These are phyloP conservation scores for Ericerus pela DNA, from an alignment of 1,140 invertebrate species.

Conservation along the genomic window DNA sequence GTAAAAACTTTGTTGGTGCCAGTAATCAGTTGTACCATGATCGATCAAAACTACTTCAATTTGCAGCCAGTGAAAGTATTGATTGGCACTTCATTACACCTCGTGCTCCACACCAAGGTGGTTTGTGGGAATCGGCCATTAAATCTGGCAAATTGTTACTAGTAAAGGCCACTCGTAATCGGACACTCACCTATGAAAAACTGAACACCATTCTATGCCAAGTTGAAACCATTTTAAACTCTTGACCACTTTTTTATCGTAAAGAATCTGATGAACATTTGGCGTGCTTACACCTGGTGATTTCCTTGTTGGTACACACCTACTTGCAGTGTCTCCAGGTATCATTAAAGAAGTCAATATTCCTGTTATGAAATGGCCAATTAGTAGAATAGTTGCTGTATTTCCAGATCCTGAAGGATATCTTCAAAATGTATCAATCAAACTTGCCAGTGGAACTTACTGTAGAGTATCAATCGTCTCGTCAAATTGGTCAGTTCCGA, in stretches of 20 bases:
- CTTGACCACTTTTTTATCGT: conserved; percentile 21
- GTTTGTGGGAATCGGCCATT: conserved; percentile 29
- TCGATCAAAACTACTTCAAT: background rate
- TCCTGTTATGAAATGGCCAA: too few species aligned
- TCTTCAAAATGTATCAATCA: too few species aligned
- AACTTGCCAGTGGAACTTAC: too few species aligned
- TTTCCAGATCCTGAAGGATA: too few species aligned
- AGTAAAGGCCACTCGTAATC: conserved; percentile 20
- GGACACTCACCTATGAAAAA: conserved; percentile 23
- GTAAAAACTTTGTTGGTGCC: conserved; percentile 18
- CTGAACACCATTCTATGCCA: conserved; percentile 23
- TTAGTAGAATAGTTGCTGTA: too few species aligned
- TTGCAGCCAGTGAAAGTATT: background rate
- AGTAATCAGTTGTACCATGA: conserved; percentile 1
- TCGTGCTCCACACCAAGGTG: conserved; percentile 25
- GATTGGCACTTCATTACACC: conserved; percentile 25
- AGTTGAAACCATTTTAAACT: conserved; percentile 29
- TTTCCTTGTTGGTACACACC: conserved; percentile 22
- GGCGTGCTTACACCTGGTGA: conserved; percentile 22
- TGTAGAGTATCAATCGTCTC: too few species aligned
- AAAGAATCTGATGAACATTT: background rate
- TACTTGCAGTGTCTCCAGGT: conserved; percentile 24
- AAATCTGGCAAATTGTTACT: conserved; percentile 28
- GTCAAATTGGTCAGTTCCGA: too few species aligned
- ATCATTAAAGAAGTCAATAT: conserved; percentile 17